Evolutionary conservation across 1,140 invertebrate species (phyloP).

Genomic region (Panulirus ornatus): DNA sequence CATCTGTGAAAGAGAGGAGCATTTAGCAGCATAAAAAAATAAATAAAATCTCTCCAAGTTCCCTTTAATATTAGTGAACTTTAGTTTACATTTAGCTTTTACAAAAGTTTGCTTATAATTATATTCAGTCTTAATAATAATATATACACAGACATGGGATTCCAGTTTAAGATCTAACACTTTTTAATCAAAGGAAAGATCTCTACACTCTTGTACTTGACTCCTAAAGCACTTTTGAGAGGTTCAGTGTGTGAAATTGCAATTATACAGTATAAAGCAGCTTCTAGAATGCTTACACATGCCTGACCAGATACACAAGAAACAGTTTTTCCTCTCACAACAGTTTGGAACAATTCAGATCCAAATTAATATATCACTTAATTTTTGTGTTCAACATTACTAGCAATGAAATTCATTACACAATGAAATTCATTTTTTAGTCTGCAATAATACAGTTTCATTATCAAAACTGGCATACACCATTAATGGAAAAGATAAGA

Average conservation of each 20-base stretch:
- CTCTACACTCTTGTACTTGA: conserved; percentile 72
- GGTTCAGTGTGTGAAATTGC: conserved; percentile 66
- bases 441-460: conserved; percentile 34
- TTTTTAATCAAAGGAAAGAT: conserved; percentile 63
- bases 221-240: conserved; percentile 71
- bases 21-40: background rate
- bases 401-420: conserved; percentile 25
- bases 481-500: conserved; percentile 43
- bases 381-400: conserved; percentile 23
- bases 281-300: conserved; percentile 58
- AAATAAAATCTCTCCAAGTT: conserved; percentile 62
- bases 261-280: conserved; percentile 63
- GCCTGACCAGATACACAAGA: conserved; percentile 46
- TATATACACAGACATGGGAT: conserved; percentile 72
- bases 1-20: background rate
- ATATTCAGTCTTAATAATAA: conserved; percentile 69
- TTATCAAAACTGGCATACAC: background rate
- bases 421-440: background rate
- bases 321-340: conserved; percentile 4
- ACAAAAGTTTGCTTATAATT: conserved; percentile 69
- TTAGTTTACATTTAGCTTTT: conserved; percentile 72
- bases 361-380: conserved; percentile 53
- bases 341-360: conserved; percentile 54
- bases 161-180: conserved; percentile 61
- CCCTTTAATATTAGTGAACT: conserved; percentile 74